A percentile compares a stretch with the other conserved stretches of the same genome.
Conservation (phyloP, 2,113 vertebrate genomes). For the Athene noctua region DNA sequence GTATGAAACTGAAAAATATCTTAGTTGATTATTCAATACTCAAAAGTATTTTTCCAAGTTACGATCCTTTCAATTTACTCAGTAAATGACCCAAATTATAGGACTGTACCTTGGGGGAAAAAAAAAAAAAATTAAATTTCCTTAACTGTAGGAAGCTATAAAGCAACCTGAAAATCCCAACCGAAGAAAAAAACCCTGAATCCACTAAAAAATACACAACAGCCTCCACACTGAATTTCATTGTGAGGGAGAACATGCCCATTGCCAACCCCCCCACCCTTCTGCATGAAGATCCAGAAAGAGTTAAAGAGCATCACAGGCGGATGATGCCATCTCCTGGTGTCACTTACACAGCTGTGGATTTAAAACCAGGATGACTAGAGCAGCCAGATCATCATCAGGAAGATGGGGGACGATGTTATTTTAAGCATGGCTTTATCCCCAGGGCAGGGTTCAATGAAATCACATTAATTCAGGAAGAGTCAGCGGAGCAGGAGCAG, state of each 20-base stretch:
- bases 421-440: not conserved
- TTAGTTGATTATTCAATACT: not conserved
- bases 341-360: not conserved
- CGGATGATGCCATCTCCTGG: constrained; percentile 41
- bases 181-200: fast-evolving
- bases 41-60: not conserved
- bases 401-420: not conserved
- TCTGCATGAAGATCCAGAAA: not conserved
- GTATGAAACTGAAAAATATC: not conserved
- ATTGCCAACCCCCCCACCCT: not conserved
- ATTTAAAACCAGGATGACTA: not conserved
- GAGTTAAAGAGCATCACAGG: constrained; percentile 39
- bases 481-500: not conserved
- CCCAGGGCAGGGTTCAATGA: not conserved
- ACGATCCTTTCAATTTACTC: not conserved
- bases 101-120: not conserved
- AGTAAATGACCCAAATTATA: not conserved
- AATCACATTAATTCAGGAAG: not conserved
- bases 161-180: not conserved
- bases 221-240: fast-evolving
- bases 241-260: not conserved
- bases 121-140: not conserved
- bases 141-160: not conserved
- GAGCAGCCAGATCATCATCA: not conserved
- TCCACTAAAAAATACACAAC: not conserved